Conservation (phyloP, 2,888 invertebrate species). For the Neoascia interrupta region DNA sequence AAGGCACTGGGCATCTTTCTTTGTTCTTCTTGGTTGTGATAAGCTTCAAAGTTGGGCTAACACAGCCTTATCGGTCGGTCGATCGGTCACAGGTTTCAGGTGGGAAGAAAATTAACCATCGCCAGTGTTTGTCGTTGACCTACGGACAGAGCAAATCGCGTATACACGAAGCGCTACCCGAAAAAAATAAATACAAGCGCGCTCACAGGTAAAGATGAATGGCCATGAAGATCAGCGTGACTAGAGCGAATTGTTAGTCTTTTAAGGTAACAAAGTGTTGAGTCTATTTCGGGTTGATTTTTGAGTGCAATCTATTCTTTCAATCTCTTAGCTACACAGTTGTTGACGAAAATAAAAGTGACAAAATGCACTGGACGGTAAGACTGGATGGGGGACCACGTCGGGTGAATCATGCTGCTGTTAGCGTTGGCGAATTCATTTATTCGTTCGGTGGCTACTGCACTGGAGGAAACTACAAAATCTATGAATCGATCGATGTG, state of each 20-base stretch:
- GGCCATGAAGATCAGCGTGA: slow-evolving; percentile 30
- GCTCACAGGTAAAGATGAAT: slow-evolving; percentile 31
- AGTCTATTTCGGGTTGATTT: too few relatives aligned
- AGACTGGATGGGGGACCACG: slow-evolving; percentile 94
- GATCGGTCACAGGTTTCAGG: slow-evolving; percentile 42
- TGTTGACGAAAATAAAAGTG: neutral
- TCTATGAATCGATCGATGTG: slow-evolving; percentile 90
- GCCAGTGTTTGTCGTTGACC: too few relatives aligned
- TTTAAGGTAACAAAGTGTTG: slow-evolving; percentile 30
- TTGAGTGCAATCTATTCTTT: too few relatives aligned
- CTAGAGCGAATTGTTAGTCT: slow-evolving; percentile 28
- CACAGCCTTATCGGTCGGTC: slow-evolving; percentile 8
- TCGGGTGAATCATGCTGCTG: slow-evolving; percentile 95
- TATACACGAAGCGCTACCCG: neutral
- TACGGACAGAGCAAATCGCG: neutral
- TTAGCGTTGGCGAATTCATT: slow-evolving; percentile 87
- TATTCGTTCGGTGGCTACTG: slow-evolving; percentile 96
- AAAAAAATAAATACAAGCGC: slow-evolving; percentile 30
- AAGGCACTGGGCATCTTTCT: slow-evolving; percentile 7
- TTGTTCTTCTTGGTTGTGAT: slow-evolving; percentile 16
- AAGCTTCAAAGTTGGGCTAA: neutral
- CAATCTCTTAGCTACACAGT: neutral
- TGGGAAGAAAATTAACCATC: slow-evolving; percentile 12
- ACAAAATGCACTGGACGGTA: slow-evolving; percentile 90
- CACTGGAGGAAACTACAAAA: slow-evolving; percentile 86